Evolutionary conservation across 1,140 invertebrate species (phyloP).

Genomic region (Hycleus phaleratus): DNA sequence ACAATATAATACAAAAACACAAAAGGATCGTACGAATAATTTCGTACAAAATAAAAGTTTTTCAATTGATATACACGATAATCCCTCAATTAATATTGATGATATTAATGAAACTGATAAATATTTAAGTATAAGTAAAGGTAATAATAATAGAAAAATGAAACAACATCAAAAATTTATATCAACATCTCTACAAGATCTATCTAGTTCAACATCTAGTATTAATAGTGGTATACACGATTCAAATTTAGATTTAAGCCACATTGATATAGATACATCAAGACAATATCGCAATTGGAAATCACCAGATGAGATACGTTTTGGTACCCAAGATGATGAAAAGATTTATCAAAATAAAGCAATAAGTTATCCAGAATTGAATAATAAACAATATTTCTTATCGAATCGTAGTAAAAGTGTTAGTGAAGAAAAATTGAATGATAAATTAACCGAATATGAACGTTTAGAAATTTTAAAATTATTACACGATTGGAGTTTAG

Average conservation of each 20-base stretch:
- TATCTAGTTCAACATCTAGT: slow-evolving; percentile 39
- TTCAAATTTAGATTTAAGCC: slow-evolving; percentile 37
- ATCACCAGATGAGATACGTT: slow-evolving; percentile 47
- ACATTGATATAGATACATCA: slow-evolving; percentile 35
- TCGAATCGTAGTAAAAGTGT: slow-evolving; percentile 29
- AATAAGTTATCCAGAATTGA: slow-evolving; percentile 30
- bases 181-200: slow-evolving; percentile 35
- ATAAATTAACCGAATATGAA: slow-evolving; percentile 43
- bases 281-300: slow-evolving; percentile 45
- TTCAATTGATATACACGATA: slow-evolving; percentile 32
- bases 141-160: slow-evolving; percentile 17
- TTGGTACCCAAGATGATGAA: slow-evolving; percentile 47
- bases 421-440: slow-evolving; percentile 31
- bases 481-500: slow-evolving; percentile 46
- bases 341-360: slow-evolving; percentile 46
- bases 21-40: slow-evolving; percentile 21
- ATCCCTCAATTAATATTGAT: slow-evolving; percentile 24
- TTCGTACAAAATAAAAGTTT: slow-evolving; percentile 34
- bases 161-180: slow-evolving; percentile 21
- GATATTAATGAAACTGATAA: slow-evolving; percentile 28
- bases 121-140: slow-evolving; percentile 23
- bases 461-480: slow-evolving; percentile 46
- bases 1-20: background rate
- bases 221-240: slow-evolving; percentile 37
- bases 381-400: background rate